Percentiles rank a stretch among this genome's conserved stretches.
phyloP scores from a whole-genome alignment of 2,888 invertebrate genomes.

The Ctenicera cuprea region DNA sequence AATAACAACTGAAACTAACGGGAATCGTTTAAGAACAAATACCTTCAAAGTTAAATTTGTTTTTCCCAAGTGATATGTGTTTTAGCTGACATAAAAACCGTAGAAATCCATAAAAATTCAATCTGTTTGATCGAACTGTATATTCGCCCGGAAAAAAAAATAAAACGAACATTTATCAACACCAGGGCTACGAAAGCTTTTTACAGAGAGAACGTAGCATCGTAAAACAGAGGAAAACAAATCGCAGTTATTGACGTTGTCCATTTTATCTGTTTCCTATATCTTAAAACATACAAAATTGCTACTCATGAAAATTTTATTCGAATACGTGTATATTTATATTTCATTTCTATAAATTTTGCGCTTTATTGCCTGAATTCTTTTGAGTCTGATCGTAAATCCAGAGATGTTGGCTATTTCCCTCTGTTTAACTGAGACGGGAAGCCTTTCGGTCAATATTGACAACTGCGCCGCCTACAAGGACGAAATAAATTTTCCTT shows the following conservation, averaged over 20 bases:
- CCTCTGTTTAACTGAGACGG: slow-evolving; percentile 29
- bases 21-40: not conserved
- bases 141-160: slow-evolving; percentile 38
- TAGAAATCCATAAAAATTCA: slow-evolving; percentile 38
- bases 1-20: too few species aligned
- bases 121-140: slow-evolving; percentile 42
- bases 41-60: not conserved
- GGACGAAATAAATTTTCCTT: slow-evolving; percentile 21
- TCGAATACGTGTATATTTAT: slow-evolving; percentile 14
- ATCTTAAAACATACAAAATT: slow-evolving; percentile 25
- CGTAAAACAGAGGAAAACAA: slow-evolving; percentile 44
- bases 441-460: slow-evolving; percentile 45
- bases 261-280: slow-evolving; percentile 37
- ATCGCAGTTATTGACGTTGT: slow-evolving; percentile 41
- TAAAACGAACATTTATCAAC: slow-evolving; percentile 48
- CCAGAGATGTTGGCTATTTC: slow-evolving; percentile 30
- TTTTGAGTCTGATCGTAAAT: slow-evolving; percentile 27
- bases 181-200: slow-evolving; percentile 27
- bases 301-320: slow-evolving; percentile 37
- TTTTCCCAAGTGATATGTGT: not conserved
- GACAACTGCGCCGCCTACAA: slow-evolving; percentile 36
- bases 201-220: slow-evolving; percentile 26
- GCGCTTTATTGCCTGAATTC: slow-evolving; percentile 23
- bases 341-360: slow-evolving; percentile 25
- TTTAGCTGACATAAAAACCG: slow-evolving; percentile 19